Evolutionary conservation across 2,888 invertebrate species (phyloP).

Genomic region (Lasioglossum calceatum): DNA sequence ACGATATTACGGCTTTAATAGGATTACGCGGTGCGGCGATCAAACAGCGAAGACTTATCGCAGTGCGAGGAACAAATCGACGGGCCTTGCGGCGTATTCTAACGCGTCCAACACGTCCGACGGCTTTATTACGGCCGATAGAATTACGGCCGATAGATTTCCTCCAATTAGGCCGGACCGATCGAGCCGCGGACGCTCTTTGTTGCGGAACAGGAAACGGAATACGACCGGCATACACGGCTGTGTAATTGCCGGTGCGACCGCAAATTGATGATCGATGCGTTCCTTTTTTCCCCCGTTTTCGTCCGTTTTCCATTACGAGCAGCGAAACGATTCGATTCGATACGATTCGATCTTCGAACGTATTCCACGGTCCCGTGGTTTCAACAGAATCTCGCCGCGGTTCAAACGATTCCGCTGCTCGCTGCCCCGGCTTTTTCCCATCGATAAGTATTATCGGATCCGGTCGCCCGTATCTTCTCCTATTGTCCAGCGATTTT

Average conservation of each 20-base stretch:
- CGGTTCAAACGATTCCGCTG: neutral
- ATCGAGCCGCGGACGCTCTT: neutral
- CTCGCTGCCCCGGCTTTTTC: neutral
- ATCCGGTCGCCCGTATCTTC: neutral
- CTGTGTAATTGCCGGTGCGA: constrained; percentile 30
- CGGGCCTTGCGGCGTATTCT: neutral
- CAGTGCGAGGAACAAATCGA: constrained; percentile 29
- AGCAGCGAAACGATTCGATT: neutral
- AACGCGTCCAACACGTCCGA: neutral
- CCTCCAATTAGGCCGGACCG: neutral
- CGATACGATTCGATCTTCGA: neutral
- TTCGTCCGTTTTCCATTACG: constrained; percentile 3
- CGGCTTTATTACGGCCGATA: neutral
- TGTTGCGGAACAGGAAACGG: neutral
- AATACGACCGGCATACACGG: constrained; percentile 1
- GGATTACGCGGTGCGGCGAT: constrained; percentile 51
- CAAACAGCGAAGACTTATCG: constrained; percentile 34
- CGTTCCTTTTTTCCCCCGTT: neutral
- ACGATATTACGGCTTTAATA: constrained; percentile 44
- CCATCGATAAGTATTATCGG: constrained; percentile 8
- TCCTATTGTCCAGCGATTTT: neutral
- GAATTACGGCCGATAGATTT: neutral
- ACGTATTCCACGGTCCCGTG: constrained; percentile 25
- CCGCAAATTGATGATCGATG: constrained; percentile 20
- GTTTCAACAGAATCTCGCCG: neutral